Evolutionary conservation across 2,113 vertebrate species (phyloP).

Genomic region (Octodon degus): DNA sequence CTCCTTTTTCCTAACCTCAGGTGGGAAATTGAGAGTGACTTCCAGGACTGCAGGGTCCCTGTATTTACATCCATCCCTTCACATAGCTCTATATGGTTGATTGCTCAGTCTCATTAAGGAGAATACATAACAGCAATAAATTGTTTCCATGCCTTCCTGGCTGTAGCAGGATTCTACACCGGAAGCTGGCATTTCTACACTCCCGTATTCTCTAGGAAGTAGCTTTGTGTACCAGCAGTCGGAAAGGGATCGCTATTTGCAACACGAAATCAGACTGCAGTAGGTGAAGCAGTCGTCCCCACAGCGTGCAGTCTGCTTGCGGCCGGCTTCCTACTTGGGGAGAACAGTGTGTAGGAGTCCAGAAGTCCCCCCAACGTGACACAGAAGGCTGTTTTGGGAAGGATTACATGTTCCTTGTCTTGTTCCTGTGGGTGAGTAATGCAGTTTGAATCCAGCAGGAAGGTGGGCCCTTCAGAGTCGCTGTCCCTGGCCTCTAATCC

Average conservation of each 20-base stretch:
- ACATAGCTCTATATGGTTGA: conserved; percentile 20
- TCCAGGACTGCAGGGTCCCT: neutral
- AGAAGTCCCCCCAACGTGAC: neutral
- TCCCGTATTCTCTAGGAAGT: conserved; percentile 19
- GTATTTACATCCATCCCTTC: neutral
- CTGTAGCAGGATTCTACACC: conserved; percentile 4
- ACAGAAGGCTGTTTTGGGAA: neutral
- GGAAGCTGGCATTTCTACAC: conserved; percentile 22
- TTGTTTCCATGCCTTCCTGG: conserved; percentile 45
- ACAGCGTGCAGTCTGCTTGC: neutral
- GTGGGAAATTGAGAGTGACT: neutral
- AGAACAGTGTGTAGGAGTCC: neutral
- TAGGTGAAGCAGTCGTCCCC: neutral
- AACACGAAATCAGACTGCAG: neutral
- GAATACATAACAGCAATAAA: conserved; percentile 20
- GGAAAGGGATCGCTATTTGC: neutral
- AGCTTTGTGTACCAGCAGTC: neutral
- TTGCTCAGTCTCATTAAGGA: neutral
- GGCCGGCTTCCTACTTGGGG: neutral
- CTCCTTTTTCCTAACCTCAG: neutral
- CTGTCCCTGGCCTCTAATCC: neutral
- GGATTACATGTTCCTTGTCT: neutral
- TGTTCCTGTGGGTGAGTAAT: neutral
- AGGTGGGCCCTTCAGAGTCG: conserved; percentile 5
- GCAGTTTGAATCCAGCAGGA: neutral